Base-by-base conservation (phyloP, 2,113 vertebrate species). In the Halichoeres trimaculatus region DNA sequence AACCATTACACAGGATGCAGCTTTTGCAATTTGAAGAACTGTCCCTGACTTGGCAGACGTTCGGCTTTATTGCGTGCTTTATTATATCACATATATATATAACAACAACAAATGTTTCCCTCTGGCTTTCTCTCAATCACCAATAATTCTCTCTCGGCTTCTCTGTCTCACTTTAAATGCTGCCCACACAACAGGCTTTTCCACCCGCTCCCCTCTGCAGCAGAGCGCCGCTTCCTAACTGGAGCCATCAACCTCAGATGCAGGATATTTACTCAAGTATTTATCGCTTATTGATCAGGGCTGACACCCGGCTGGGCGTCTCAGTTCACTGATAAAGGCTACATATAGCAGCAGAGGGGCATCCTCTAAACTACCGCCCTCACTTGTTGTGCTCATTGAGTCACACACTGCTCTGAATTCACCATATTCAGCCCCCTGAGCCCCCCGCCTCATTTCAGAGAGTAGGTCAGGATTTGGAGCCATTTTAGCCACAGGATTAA, bases 401-500 rank as follows among this genome's bases (percentile, higher is more conserved):
- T 16, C 60, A 30, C 50, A 40, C 41, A 59, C 22, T n/a, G 30
- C 20, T 48, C 47, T 23, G 19, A 23, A 55, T n/a, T 43, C 30
- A 52, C 54, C 65, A 34, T 57, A 43, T 51, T 40, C 45, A 41
- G n/a, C 55, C 64, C 58, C 57, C 41, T 30, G 2, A 61, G 51
- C 67, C 81, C 67, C 67, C 72, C 53, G 68, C 72, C 73, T 87
- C 83, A 68, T 76, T 84, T 86, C 53, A 43, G 63, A 74, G 72
- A 81, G 74, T 61, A 70, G 73, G 66, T 84, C 48, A 59, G 79
- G 90, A 88, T 85, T 84, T 87, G 76, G 45, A 85, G 77, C 79
- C 80, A 75, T 89, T 90, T 87, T 76, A 83, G 76, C 78, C 10
- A 7, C 70, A 34, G 83, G 91, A 86, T 91, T 90, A 91, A 63